phyloP scores from a whole-genome alignment of 2,888 invertebrate genomes.

The Cerastoderma edule region DNA sequence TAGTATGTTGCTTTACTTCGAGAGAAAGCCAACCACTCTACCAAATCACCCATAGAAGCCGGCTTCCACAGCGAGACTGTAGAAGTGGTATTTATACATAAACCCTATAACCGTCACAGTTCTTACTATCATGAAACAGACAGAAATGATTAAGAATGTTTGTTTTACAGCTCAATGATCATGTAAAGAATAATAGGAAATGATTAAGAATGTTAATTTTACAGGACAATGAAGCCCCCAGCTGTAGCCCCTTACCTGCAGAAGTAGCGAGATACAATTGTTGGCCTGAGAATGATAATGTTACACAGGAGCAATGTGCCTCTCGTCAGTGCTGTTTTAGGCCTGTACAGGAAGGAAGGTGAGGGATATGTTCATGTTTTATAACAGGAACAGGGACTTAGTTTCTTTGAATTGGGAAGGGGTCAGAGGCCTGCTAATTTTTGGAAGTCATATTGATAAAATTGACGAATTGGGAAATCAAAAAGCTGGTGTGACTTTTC shows the following conservation, averaged over 20 bases:
- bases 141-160: background rate
- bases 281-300: constrained; percentile 60
- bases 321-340: constrained; percentile 70
- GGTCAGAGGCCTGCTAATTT: background rate
- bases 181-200: background rate
- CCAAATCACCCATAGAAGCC: too few relatives aligned
- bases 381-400: too few relatives aligned
- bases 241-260: background rate
- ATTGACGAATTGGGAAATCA: background rate
- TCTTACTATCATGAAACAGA: background rate
- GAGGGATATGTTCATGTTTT: background rate
- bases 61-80: too few relatives aligned
- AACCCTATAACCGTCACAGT: background rate
- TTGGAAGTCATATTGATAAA: background rate
- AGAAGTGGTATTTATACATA: too few relatives aligned
- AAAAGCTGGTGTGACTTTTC: background rate
- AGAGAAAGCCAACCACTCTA: too few relatives aligned
- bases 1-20: too few relatives aligned
- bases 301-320: constrained; percentile 56
- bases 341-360: background rate
- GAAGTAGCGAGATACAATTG: constrained; percentile 65
- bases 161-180: background rate
- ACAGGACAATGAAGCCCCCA: background rate
- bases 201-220: background rate
- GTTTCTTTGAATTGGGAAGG: too few relatives aligned